Base-by-base conservation (phyloP, 2,888 invertebrate species). In the Harpalus rubripes region DNA sequence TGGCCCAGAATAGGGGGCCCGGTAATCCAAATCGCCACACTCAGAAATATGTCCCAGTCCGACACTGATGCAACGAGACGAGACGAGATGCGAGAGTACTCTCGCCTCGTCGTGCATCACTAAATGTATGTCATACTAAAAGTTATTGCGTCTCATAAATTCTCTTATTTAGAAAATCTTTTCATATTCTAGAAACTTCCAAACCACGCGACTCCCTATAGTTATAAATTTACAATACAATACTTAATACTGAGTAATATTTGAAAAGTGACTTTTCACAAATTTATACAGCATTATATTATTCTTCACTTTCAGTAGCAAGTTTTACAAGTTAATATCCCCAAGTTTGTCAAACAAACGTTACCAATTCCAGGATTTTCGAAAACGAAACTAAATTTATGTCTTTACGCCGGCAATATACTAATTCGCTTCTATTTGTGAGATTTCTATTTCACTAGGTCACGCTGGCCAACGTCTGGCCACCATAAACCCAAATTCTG, bases 361-460 rank as follows among this genome's bases (percentile, higher is more conserved):
- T 72, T 44, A 39, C 56, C 12, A 78, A 5, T 52, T 16, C 76
- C 56, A 26, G 8, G 56, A 76, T 76, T 82, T 32, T 18, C 7
- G 82, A 82, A 82, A 82, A 82, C 82, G 82, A 82, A 82, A 82
- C 68, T 82, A 82, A 74, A 82, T 83, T 83, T 83, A 83, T 83
- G 83, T 61, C 6, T 83, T 83, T 83, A 83, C 76, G 76, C 83
- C 39, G 44, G 83, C 41, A 39, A 76, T 83, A 83, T 83, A 83
- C 26, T 76, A 83, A 83, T 82, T 82, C 44, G 59, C 26, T 8
- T 16, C 22, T 76, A 5, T 82, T 82, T 56, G 72, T 72, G 72
- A 82, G 16, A 82, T 83, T 83, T 83, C 83, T 83, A 76, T 83
- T 83, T 83, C 83, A 83, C 83, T 83, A 22, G 83, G 83, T 83